These are phyloP conservation scores for Caenorhabditis sp. DNA, from an alignment of 2,888 invertebrate genomes.

Conservation along the genomic window DNA sequence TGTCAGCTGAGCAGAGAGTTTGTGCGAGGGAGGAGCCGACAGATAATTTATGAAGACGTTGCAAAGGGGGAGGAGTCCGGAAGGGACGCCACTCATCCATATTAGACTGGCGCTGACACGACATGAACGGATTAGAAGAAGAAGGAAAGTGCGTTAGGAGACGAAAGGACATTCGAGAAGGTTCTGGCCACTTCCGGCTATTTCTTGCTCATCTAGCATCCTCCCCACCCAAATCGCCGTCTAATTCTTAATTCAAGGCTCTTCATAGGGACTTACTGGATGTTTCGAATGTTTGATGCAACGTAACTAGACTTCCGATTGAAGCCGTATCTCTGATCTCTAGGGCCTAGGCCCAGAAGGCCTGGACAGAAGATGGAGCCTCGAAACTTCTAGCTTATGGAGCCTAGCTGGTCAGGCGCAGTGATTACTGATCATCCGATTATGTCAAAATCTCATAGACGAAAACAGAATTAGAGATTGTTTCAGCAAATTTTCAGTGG, in stretches of 20 bases:
- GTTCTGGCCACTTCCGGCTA: neutral
- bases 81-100: neutral
- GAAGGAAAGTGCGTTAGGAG: neutral
- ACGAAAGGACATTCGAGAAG: neutral
- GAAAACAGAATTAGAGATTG: no score
- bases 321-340: no score
- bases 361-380: no score
- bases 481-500: no score
- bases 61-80: conserved; percentile 23
- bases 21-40: conserved; percentile 26
- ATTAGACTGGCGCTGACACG: conserved; percentile 10
- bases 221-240: neutral
- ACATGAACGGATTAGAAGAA: neutral
- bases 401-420: no score
- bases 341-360: no score
- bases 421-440: no score
- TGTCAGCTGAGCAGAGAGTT: neutral
- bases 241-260: conserved; percentile 23
- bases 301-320: no score
- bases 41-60: conserved; percentile 21
- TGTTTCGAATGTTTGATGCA: no score
- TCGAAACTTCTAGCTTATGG: no score
- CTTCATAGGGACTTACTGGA: conserved; percentile 3
- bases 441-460: no score
- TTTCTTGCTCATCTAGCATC: neutral